These are phyloP conservation scores for Endotricha flammealis DNA, from an alignment of 2,888 invertebrate species.

Conservation along the genomic window DNA sequence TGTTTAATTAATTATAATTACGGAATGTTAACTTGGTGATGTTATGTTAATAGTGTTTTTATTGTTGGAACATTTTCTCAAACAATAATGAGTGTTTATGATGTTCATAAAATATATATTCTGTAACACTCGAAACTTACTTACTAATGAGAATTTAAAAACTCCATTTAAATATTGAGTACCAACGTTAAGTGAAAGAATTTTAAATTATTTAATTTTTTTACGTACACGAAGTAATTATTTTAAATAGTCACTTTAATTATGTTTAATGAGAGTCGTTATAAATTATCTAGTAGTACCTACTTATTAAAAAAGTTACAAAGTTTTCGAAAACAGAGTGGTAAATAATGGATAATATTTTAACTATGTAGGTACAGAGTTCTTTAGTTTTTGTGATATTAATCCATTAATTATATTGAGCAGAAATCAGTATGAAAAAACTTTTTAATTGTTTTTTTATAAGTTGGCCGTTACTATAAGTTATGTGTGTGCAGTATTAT, in stretches of 20 bases:
- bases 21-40: slow-evolving; percentile 25
- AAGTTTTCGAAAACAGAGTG: too few relatives aligned
- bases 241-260: slow-evolving; percentile 6
- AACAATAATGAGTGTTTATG: slow-evolving; percentile 24
- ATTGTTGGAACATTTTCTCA: slow-evolving; percentile 25
- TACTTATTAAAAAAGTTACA: too few relatives aligned
- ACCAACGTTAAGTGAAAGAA: slow-evolving; percentile 6
- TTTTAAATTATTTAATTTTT: slow-evolving; percentile 7
- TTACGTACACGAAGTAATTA: too few relatives aligned
- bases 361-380: too few relatives aligned
- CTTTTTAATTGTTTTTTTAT: too few relatives aligned
- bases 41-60: slow-evolving; percentile 27
- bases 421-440: too few relatives aligned
- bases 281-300: too few relatives aligned
- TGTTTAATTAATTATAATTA: slow-evolving; percentile 38
- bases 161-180: slow-evolving; percentile 8
- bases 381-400: too few relatives aligned
- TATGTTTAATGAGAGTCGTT: slow-evolving; percentile 2
- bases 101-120: slow-evolving; percentile 13
- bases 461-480: too few relatives aligned
- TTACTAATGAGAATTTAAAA: slow-evolving; percentile 17
- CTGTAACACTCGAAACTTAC: slow-evolving; percentile 10
- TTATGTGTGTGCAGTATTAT: too few relatives aligned
- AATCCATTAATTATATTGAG: too few relatives aligned
- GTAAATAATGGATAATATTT: too few relatives aligned